phyloP scores from a whole-genome alignment of 2,888 invertebrate species.

The Drosophila borborema region DNA sequence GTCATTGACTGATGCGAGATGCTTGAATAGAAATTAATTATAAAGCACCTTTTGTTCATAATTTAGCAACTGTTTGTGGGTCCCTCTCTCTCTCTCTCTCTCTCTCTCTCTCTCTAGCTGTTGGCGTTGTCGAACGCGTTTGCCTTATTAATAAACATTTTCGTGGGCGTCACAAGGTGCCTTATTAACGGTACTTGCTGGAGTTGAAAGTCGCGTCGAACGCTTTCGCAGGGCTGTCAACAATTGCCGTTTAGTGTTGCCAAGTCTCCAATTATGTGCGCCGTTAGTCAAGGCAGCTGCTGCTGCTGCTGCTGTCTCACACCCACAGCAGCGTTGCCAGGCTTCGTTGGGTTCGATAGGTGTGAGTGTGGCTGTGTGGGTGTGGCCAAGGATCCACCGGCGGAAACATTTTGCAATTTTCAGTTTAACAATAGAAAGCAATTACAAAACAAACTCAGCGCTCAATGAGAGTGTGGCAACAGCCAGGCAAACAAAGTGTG shows the following conservation, averaged over 20 bases:
- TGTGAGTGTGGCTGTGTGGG: not conserved
- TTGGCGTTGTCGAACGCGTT: slow-evolving; percentile 16
- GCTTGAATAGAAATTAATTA: slow-evolving; percentile 63
- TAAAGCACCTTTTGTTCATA: slow-evolving; percentile 63
- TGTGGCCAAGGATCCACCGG: not conserved
- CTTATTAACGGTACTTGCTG: slow-evolving; percentile 34
- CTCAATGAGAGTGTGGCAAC: slow-evolving; percentile 75
- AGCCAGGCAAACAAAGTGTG: slow-evolving; percentile 60
- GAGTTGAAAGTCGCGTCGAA: slow-evolving; percentile 37
- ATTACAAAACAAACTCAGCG: slow-evolving; percentile 75
- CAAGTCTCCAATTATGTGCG: slow-evolving; percentile 74
- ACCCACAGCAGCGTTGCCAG: not conserved
- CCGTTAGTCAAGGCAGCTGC: slow-evolving; percentile 54
- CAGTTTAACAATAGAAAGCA: slow-evolving; percentile 76
- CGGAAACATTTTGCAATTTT: slow-evolving; percentile 73
- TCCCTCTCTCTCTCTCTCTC: no score
- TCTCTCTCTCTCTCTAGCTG: not conserved
- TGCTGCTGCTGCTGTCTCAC: not conserved
- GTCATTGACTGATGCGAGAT: slow-evolving; percentile 42
- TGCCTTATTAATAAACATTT: slow-evolving; percentile 52
- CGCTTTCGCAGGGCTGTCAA: slow-evolving; percentile 41
- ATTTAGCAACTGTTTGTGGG: slow-evolving; percentile 43
- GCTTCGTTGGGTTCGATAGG: not conserved
- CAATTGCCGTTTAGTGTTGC: slow-evolving; percentile 69
- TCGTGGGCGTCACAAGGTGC: slow-evolving; percentile 25